Conservation (phyloP, 2,113 vertebrate genomes). For the Tretioscincus oriximinensis region DNA sequence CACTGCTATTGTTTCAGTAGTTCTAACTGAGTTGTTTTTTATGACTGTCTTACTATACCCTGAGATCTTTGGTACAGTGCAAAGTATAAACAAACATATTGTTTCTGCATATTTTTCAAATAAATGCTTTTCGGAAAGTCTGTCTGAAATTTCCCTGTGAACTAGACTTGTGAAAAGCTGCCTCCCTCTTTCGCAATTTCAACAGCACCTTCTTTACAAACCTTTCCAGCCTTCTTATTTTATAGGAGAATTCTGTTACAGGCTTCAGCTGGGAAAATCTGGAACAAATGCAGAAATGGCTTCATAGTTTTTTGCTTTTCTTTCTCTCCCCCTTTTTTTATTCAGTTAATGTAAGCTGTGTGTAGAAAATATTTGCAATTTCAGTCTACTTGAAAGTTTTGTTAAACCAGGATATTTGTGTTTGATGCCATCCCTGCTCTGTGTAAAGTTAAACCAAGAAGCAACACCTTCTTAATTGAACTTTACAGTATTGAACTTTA, state of each 20-base stretch:
- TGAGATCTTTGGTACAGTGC: no score
- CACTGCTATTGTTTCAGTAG: no score
- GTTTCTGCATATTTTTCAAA: background rate
- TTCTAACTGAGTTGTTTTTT: no score
- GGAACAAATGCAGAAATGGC: background rate
- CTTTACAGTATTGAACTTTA: background rate
- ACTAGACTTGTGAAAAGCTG: no score
- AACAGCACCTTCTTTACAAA: background rate
- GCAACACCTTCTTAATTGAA: background rate
- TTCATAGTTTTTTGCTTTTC: background rate
- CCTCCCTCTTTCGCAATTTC: background rate
- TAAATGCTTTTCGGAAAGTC: background rate
- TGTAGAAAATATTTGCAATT: background rate
- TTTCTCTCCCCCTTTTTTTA: background rate
- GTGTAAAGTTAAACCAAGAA: background rate
- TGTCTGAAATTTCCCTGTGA: background rate
- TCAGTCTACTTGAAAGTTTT: background rate
- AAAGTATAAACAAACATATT: no score
- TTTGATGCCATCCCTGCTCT: background rate
- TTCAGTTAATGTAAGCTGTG: background rate
- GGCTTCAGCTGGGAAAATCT: background rate
- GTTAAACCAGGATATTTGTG: background rate
- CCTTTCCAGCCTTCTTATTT: background rate
- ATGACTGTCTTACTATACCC: no score
- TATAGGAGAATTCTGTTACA: background rate